Percentiles rank a stretch among this genome's conserved stretches.
These are phyloP conservation scores for Molossus molossus DNA, from an alignment of 2,797 vertebrate genomes.

Conservation along the genomic window DNA sequence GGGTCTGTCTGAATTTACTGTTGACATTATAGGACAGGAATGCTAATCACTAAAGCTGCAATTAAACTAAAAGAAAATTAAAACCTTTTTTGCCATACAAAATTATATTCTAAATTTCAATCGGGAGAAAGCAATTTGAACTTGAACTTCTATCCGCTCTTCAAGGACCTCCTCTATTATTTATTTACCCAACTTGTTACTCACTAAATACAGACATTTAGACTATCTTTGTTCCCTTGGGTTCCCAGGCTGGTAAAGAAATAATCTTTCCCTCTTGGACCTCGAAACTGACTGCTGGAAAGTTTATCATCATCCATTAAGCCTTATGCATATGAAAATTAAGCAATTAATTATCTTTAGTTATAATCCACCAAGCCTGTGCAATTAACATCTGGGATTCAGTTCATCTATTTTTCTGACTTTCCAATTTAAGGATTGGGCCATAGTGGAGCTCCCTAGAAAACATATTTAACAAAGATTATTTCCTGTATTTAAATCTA, in stretches of 20 bases:
- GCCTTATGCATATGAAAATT: constrained; percentile 87
- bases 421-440: constrained; percentile 89
- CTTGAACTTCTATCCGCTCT: constrained; percentile 65
- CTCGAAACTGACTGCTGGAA: constrained; percentile 83
- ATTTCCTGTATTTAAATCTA: constrained; percentile 65
- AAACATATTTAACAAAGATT: constrained; percentile 70
- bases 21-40: constrained; percentile 51
- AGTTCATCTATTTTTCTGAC: constrained; percentile 87
- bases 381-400: constrained; percentile 90
- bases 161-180: constrained; percentile 49
- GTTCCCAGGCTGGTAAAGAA: constrained; percentile 80
- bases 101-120: constrained; percentile 77
- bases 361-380: constrained; percentile 89
- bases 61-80: constrained; percentile 71
- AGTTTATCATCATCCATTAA: constrained; percentile 87
- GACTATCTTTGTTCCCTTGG: constrained; percentile 81
- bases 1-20: constrained; percentile 74
- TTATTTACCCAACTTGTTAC: constrained; percentile 67
- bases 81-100: constrained; percentile 59
- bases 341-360: constrained; percentile 90
- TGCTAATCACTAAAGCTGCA: constrained; percentile 64
- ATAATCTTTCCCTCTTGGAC: constrained; percentile 85
- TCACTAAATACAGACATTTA: constrained; percentile 83
- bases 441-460: constrained; percentile 83
- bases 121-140: constrained; percentile 61